Evolutionary conservation across 2,888 invertebrate species (phyloP).

Genomic region (Eupithecia tripunctaria): DNA sequence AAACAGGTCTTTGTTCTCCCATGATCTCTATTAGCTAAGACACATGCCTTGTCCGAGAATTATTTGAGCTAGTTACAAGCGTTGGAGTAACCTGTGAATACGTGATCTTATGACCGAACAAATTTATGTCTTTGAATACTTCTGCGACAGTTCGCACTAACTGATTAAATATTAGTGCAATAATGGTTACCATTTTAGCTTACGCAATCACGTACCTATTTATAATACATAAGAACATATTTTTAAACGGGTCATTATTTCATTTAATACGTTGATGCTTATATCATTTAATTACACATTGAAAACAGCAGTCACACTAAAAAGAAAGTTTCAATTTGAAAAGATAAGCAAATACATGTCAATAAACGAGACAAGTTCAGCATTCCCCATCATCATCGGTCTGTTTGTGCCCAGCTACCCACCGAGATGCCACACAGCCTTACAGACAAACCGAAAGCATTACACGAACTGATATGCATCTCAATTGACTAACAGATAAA

Average conservation of each 20-base stretch:
- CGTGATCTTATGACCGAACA: slow-evolving; percentile 8
- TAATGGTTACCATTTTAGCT: too few species aligned
- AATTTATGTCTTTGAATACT: slow-evolving; percentile 1
- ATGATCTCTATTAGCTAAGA: slow-evolving; percentile 74
- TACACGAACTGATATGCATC: slow-evolving; percentile 70
- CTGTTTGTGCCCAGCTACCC: slow-evolving; percentile 24
- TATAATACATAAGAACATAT: too few species aligned
- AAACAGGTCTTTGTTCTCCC: slow-evolving; percentile 79
- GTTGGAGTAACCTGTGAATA: slow-evolving; percentile 11
- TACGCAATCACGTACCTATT: not conserved
- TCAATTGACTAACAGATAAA: slow-evolving; percentile 62
- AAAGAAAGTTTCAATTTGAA: slow-evolving; percentile 3
- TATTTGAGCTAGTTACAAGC: slow-evolving; percentile 32
- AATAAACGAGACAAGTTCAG: slow-evolving; percentile 11
- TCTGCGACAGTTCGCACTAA: not conserved
- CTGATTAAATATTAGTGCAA: not conserved
- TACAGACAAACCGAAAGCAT: slow-evolving; percentile 60
- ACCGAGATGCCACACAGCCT: slow-evolving; percentile 35
- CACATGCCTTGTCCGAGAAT: slow-evolving; percentile 57
- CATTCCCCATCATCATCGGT: slow-evolving; percentile 18
- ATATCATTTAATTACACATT: slow-evolving; percentile 1
- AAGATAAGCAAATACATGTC: slow-evolving; percentile 12
- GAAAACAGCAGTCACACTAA: not conserved
- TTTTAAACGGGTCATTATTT: too few species aligned
- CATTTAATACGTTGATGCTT: not conserved